Evolutionary conservation across 2,888 invertebrate genomes (phyloP), one percentile per base, ranked within the genome.

Genomic region (Acleris sparsana): DNA sequence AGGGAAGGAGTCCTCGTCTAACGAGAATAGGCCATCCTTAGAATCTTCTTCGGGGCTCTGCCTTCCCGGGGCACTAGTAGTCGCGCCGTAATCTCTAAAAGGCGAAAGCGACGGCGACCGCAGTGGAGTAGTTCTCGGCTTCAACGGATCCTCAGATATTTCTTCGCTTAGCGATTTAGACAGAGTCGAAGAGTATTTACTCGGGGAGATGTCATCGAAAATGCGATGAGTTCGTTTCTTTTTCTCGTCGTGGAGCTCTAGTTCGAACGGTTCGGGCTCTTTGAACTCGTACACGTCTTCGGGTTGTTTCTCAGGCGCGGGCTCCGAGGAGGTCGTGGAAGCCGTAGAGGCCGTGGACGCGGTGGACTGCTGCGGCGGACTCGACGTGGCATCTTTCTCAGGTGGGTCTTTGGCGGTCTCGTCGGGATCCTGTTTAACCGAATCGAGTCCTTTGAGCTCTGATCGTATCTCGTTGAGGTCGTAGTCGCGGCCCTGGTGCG

Each of bases 211-310:
- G 59, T 93, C 93, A 69, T 93, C 93, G 68, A 93, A 93, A 66
- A 93, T 89, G 51, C 93, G 85, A 78, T 93, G 91, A 29, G 89
- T 87, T 55, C 92, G 85, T 72, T 92, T 93, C 75, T 93, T 93
- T 74, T 93, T 93, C 72, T 93, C 90, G 74, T 93, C 89, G 63
- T 96, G 94, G 9, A 95, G 93, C 85, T 97, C 97, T 73, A 97
- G 94, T 82, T 97, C 97, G 79, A 97, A 97, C 0, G 97, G 97
- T 83, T 97, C 97, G 0, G 97, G 97, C 84, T 97, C 97, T 83
- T 97, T 97, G 80, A 97, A 97, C 84, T 97, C 97, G 79, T 97
- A 97, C 68, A 97, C 95, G 80, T 97, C 97, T 74, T 93, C 93
- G 0, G 92, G 76, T 76, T 91, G 89, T 72, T 92, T 93, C 9